Evolutionary conservation across 2,797 vertebrate genomes (phyloP).

Genomic region (Carcharodon carcharias): DNA sequence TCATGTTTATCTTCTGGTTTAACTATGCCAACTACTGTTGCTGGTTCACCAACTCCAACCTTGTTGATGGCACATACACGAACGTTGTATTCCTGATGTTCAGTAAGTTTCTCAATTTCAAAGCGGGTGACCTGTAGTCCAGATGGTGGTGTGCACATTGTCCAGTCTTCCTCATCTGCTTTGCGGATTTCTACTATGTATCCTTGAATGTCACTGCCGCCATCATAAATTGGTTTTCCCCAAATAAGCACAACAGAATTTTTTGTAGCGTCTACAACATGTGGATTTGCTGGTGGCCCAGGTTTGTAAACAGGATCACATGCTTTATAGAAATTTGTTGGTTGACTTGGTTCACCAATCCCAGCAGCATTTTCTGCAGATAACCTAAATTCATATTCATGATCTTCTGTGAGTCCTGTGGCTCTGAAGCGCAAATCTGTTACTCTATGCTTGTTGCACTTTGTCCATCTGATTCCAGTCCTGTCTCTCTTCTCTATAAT

Average conservation of each 20-base stretch:
- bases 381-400: conserved; percentile 95
- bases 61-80: conserved; percentile 93
- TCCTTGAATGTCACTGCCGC: conserved; percentile 83
- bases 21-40: conserved; percentile 72
- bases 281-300: conserved; percentile 79
- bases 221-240: conserved; percentile 91
- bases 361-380: conserved; percentile 92
- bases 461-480: conserved; percentile 87
- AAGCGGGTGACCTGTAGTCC: conserved; percentile 83
- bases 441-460: conserved; percentile 88
- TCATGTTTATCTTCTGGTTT: conserved; percentile 92
- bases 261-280: conserved; percentile 80
- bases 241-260: conserved; percentile 77
- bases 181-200: conserved; percentile 92
- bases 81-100: conserved; percentile 89
- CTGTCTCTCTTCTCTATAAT: conserved; percentile 91
- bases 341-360: conserved; percentile 77
- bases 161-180: conserved; percentile 92
- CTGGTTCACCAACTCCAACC: conserved; percentile 84
- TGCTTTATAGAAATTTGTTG: conserved; percentile 83
- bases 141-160: conserved; percentile 83
- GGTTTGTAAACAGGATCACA: conserved; percentile 91
- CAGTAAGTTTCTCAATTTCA: conserved; percentile 84
- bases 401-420: conserved; percentile 75
- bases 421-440: conserved; percentile 88